Evolutionary conservation across 2,797 vertebrate species (phyloP), one percentile per base, ranked within the genome.

Genomic region (Brachymystax lenok): DNA sequence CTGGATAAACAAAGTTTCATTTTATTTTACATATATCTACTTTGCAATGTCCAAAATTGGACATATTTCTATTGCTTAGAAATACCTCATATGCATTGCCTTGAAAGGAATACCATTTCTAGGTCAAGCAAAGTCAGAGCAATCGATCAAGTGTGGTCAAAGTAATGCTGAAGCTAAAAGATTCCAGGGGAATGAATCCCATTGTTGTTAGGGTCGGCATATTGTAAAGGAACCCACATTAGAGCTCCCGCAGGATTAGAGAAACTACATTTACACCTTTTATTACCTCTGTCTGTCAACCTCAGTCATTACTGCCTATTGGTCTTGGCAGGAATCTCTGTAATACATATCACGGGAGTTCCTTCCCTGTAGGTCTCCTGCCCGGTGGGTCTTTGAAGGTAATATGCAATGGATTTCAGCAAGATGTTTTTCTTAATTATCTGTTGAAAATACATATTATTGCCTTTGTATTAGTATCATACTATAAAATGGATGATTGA

Each of bases 221-320:
- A 21, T 59, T 21, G n/a, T 21, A 8, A 59, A 19, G 12, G 10
- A 46, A 46, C 10, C 56, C 56, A 59, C 56, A 59, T 7, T 19
- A 21, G 4, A 59, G n/a, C 6, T 59, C 56, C 56, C 21, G 17
- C 56, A 19, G 56, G 56, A 19, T 59, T 21, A 59, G 56, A 59
- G 56, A 3, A 59, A 21, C 56, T 21, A 59, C 5, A 59, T 59
- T 19, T 59, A 59, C 6, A 59, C 0, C 0, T 59, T 6, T 59
- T 59, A 21, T 59, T 40, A 54, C 19, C 35, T 46, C 40, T 46
- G 35, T 73, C 71, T 73, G 35, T 56, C 71, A 61, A 35, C 72
- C 19, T 24, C 30, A 73, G 59, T 73, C 52, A 24, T 24, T 73
- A 33, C 56, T 63, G 71, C 27, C 71, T 40, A n/a, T 73, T 73